Conservation (phyloP, 2,797 vertebrate genomes). For the Oreortyx pictus region DNA sequence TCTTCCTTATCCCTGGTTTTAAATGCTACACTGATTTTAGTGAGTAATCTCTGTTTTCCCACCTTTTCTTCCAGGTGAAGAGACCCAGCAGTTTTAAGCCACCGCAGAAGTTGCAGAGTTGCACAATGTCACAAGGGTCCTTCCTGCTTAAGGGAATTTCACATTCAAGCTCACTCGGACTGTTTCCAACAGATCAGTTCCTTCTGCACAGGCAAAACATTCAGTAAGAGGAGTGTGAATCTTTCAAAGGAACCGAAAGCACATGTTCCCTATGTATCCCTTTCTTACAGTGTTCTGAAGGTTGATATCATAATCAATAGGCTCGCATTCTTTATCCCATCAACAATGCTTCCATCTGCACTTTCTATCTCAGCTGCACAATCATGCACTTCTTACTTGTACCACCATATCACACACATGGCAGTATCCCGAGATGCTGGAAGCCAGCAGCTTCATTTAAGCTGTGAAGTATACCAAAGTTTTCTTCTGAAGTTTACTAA, state of each 20-base stretch:
- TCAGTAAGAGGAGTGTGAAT: rapidly evolving
- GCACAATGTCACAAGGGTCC: not conserved
- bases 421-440: not conserved
- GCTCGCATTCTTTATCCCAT: not conserved
- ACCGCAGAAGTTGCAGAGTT: not conserved
- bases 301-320: not conserved
- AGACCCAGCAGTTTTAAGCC: not conserved
- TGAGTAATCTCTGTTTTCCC: not conserved
- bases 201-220: not conserved
- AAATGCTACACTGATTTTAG: not conserved
- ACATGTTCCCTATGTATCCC: rapidly evolving
- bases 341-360: not conserved
- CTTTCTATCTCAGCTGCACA: not conserved
- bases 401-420: rapidly evolving
- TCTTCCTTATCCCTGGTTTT: not conserved
- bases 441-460: not conserved
- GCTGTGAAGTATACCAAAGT: not conserved
- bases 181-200: not conserved
- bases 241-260: not conserved
- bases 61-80: not conserved
- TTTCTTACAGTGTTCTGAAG: not conserved
- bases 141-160: not conserved
- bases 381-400: not conserved
- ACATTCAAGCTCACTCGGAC: not conserved
- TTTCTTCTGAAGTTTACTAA: not conserved